Base-by-base conservation (phyloP, 1,140 invertebrate genomes). In the Platorchestia sp. region DNA sequence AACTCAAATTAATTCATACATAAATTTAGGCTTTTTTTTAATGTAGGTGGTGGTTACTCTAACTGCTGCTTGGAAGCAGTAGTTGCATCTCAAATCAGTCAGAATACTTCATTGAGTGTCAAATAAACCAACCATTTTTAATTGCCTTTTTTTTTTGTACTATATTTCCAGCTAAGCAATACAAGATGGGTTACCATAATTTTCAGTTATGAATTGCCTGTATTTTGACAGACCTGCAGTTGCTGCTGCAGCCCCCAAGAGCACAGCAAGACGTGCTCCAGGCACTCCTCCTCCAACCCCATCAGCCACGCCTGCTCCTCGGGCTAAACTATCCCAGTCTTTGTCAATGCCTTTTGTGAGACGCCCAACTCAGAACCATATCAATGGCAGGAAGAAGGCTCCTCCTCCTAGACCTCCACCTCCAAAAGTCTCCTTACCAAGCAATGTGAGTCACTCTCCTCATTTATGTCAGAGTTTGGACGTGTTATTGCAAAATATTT, bases 381-480 rank as follows among this genome's bases (percentile, higher is more conserved):
- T 90, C 87, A 90, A 45, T 90, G 87, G 41, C 7, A 45, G 87
- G 44, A 90, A 90, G 44, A 90, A 45, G 27, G 41, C 87, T 19
- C 87, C 87, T 90, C 87, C 87, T 90, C 87, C 87, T 10, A 90
- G 87, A 90, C 87, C 87, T 90, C 87, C 87, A 42, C 87, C 87
- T 43, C 87, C 87, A 42, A 90, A 90, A 45, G 87, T 43, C 14
- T 90, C 41, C 5, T 90, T 43, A 27, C 87, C 87, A 90, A 43
- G 41, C 87, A 90, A 90, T 43, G 87, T 90, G 36, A 90, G 87
- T 90, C 14, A 3, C 27, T 0, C 41, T 14, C 36, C 41, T 90
- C 41, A 5, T 43, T 27, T 90, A 14, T 27, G 41, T 41, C 5
- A 42, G 0, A 22, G 10, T 90, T 43, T 90, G 87, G 5, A 0